Evolutionary conservation across 2,888 invertebrate genomes (phyloP), one percentile per base, ranked within the genome.

Genomic region (Nasonovia ribisnigri): DNA sequence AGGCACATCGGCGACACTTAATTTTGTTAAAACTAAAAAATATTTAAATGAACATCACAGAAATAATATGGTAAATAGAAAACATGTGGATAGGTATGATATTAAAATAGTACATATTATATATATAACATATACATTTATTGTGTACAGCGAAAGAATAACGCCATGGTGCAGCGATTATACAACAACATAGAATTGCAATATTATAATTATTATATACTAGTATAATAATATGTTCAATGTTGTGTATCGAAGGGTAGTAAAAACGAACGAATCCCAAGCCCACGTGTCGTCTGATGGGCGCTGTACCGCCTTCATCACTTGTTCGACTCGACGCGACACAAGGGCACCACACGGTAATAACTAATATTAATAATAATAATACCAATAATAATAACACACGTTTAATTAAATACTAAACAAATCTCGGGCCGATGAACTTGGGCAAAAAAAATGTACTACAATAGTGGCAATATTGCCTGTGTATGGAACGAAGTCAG

Each of bases 371-470:
- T 6, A 86, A 46, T 26, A 90, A 67, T 67, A 46, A 26, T 24
- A 60, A 86, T 29, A 54, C 67, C 46, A 42, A 89, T n/a, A 43
- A 89, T 60, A 60, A 91, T 42, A 46, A 88, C 54, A n/a, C 8
- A 48, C n/a, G n/a, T 90, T 43, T 60, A 84, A 84, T 42, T 42
- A 87, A 87, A 87, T 24, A 46, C 60, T 87, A 87, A 92, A 92
- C 87, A 67, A 67, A 93, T 89, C 57, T 60, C 46, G 29, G 93
- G 84, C 89, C 90, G 90, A 90, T 46, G 93, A 93, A 93, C 93
- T 43, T 60, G 20, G 20, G n/a, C 0, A 54, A 88, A 92, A 89
- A 92, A 89, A 88, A 88, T 57, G 57, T 8, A 92, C 42, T 88
- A 92, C 54, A 84, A 89, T 43, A 54, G 43, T 51, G 51, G 5